Conservation (phyloP, 1,140 invertebrate genomes). For the Atta cephalotes region DNA sequence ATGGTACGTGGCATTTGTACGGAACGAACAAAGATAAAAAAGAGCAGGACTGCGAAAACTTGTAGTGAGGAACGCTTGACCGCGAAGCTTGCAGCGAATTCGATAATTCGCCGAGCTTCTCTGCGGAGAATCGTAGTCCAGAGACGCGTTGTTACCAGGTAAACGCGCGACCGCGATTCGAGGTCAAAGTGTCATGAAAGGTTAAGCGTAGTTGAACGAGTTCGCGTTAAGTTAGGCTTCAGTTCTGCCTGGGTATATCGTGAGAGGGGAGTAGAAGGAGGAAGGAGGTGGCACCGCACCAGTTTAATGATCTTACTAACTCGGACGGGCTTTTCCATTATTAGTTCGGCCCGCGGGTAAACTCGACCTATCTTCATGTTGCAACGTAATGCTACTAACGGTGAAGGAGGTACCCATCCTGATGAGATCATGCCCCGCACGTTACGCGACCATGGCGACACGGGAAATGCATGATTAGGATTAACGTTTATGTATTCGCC, state of each 20-base stretch:
- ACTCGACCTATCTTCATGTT: constrained; percentile 72
- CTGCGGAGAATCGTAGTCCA: constrained; percentile 10
- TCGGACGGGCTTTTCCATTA: constrained; percentile 83
- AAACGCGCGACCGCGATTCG: constrained; percentile 50
- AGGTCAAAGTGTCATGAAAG: constrained; percentile 82
- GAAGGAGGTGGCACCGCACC: constrained; percentile 26
- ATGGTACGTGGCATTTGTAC: constrained; percentile 27
- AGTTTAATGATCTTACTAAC: constrained; percentile 85
- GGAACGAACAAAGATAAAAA: constrained; percentile 19
- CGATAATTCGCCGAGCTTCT: constrained; percentile 66
- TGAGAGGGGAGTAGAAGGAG: not conserved
- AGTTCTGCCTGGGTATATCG: constrained; percentile 75
- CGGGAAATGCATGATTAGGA: constrained; percentile 13
- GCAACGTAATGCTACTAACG: constrained; percentile 16
- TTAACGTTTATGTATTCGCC: constrained; percentile 2
- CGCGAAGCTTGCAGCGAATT: constrained; percentile 8
- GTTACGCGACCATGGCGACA: not conserved
- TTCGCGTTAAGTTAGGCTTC: constrained; percentile 81
- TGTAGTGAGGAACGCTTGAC: constrained; percentile 11
- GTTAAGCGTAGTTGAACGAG: constrained; percentile 82
- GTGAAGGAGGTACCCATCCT: constrained; percentile 17
- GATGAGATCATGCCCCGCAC: constrained; percentile 19
- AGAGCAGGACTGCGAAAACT: constrained; percentile 29
- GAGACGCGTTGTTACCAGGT: constrained; percentile 57
- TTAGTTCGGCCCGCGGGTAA: constrained; percentile 79